phyloP scores from a whole-genome alignment of 2,113 vertebrate species.

The Phrynosoma blainvillii region DNA sequence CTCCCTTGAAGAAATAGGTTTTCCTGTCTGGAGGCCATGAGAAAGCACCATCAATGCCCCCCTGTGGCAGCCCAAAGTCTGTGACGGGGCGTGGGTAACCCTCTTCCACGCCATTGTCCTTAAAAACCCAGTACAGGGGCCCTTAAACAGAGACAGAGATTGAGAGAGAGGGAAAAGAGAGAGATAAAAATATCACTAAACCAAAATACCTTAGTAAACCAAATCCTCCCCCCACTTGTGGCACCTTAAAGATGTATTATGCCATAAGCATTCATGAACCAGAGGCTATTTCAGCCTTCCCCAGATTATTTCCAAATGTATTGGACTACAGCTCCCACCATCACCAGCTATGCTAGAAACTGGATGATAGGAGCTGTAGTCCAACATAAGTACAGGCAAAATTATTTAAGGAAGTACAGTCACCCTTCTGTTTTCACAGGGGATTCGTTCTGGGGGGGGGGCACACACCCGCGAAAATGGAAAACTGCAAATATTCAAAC shows the following conservation, averaged over 20 bases:
- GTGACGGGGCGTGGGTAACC: slow-evolving; percentile 38
- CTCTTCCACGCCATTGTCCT: slow-evolving; percentile 38
- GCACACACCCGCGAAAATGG: no score
- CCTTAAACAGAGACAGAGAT: slow-evolving; percentile 11
- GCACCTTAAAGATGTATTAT: not conserved
- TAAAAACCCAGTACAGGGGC: slow-evolving; percentile 49
- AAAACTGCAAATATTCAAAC: no score
- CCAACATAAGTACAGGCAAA: no score
- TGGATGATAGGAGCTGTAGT: no score
- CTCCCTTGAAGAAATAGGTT: slow-evolving; percentile 49
- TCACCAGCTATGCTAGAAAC: not conserved
- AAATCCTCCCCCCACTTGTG: not conserved
- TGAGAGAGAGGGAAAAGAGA: not conserved
- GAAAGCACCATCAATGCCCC: slow-evolving; percentile 41
- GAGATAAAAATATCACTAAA: not conserved
- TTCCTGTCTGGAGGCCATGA: slow-evolving; percentile 2
- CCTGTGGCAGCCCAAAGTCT: slow-evolving; percentile 43
- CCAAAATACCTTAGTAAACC: not conserved
- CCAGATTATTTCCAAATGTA: no score
- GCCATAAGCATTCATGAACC: not conserved
- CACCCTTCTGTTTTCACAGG: no score
- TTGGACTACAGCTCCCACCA: not conserved
- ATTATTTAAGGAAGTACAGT: no score
- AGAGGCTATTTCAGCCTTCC: not conserved
- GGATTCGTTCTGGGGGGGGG: no score